Conservation (phyloP, 2,888 invertebrate species). For the Drosophila meridiana region DNA sequence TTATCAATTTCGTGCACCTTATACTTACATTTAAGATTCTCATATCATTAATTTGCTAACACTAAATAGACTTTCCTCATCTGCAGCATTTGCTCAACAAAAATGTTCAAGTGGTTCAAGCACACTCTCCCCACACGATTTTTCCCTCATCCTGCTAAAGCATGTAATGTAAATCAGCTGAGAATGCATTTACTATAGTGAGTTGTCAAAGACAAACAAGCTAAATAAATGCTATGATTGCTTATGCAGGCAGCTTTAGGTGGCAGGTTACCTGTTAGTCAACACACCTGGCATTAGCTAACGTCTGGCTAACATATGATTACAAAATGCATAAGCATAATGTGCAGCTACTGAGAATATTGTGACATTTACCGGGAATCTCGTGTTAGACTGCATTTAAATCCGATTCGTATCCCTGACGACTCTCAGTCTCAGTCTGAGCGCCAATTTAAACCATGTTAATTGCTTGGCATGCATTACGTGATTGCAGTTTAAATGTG, state of each 20-base stretch:
- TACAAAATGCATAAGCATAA: too few species aligned
- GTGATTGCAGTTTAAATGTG: slow-evolving; percentile 8
- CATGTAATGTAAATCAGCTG: not conserved
- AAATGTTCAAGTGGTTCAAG: too few species aligned
- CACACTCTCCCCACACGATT: too few species aligned
- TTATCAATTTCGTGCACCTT: too few species aligned
- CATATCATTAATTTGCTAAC: too few species aligned
- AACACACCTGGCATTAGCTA: not conserved
- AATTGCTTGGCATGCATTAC: slow-evolving; percentile 21
- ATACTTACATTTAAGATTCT: too few species aligned
- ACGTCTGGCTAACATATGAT: not conserved
- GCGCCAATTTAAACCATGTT: not conserved
- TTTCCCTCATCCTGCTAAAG: not conserved
- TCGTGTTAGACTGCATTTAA: not conserved
- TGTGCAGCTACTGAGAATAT: not conserved
- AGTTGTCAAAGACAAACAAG: not conserved
- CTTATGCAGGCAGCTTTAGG: not conserved
- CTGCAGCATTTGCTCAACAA: too few species aligned
- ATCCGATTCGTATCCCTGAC: not conserved
- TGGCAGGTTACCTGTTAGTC: not conserved
- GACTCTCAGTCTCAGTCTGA: not conserved
- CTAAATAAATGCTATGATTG: not conserved
- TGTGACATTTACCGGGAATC: not conserved
- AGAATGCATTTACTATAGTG: not conserved
- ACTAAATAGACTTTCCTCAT: too few species aligned